Conservation (phyloP, 2,888 invertebrate species). For the Aphodius sticticus region DNA sequence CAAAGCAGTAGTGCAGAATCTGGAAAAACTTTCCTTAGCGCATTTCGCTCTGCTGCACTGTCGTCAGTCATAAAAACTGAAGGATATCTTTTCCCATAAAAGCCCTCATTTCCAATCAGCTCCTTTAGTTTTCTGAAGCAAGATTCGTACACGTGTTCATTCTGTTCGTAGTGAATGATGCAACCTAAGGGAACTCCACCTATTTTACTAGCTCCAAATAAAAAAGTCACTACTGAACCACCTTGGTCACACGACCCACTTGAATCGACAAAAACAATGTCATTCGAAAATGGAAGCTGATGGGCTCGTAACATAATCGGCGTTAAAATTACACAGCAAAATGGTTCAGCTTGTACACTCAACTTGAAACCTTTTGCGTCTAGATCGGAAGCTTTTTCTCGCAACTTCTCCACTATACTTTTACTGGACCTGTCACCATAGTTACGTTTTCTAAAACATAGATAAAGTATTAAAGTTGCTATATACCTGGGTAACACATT, state of each 20-base stretch:
- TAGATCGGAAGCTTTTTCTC: constrained; percentile 5
- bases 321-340: constrained; percentile 35
- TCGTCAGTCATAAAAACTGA: not conserved
- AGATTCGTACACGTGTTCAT: not conserved
- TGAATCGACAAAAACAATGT: constrained; percentile 23
- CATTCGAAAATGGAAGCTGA: constrained; percentile 30
- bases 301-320: constrained; percentile 21
- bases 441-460: no score
- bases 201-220: constrained; percentile 35
- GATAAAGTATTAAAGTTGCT: no score
- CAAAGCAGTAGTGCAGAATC: constrained; percentile 11
- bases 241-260: constrained; percentile 38
- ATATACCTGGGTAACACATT: no score
- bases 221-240: constrained; percentile 35
- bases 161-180: constrained; percentile 12
- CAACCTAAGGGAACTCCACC: constrained; percentile 28
- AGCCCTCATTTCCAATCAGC: not conserved
- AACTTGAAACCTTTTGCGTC: constrained; percentile 21
- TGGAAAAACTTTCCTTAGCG: constrained; percentile 12
- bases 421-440: not conserved
- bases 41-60: constrained; percentile 9
- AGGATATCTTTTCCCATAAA: not conserved
- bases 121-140: not conserved
- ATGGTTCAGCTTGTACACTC: constrained; percentile 26
- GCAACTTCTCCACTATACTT: constrained; percentile 18